These are phyloP conservation scores for Ophion costatus DNA, from an alignment of 2,888 invertebrate species.

Conservation along the genomic window DNA sequence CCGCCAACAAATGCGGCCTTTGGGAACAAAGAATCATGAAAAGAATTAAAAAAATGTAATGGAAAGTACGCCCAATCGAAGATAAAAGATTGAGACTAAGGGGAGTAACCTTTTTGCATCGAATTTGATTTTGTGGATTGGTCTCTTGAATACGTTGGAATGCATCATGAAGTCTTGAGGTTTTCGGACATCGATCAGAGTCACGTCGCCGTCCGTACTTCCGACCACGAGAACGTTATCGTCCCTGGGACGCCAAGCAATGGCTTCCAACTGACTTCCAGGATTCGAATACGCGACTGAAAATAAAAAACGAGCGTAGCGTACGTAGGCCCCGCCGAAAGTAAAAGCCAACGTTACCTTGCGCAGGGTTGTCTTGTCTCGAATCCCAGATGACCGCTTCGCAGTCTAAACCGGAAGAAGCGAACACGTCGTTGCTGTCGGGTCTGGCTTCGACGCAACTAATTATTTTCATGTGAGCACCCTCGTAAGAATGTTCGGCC, in stretches of 20 bases:
- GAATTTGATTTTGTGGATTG: conserved; percentile 82
- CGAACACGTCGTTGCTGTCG: conserved; percentile 84
- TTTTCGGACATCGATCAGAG: conserved; percentile 84
- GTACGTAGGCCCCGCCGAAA: fast-evolving
- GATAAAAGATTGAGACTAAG: neutral
- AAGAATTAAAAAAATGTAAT: neutral
- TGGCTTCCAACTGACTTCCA: conserved; percentile 82
- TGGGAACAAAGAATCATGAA: conserved; percentile 47
- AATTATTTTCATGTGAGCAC: conserved; percentile 82
- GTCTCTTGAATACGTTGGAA: conserved; percentile 77
- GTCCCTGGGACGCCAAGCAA: conserved; percentile 83
- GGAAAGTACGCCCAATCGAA: neutral
- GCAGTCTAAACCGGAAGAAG: conserved; percentile 83
- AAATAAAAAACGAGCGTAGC: neutral
- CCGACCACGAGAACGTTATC: conserved; percentile 84
- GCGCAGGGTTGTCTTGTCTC: conserved; percentile 77
- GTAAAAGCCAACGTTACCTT: conserved; percentile 69
- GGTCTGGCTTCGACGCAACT: conserved; percentile 84
- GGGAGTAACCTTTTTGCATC: conserved; percentile 76
- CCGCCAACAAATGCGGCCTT: conserved; percentile 83
- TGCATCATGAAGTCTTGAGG: conserved; percentile 79
- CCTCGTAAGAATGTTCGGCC: conserved; percentile 78
- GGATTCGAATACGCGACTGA: conserved; percentile 82
- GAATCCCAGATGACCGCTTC: conserved; percentile 80
- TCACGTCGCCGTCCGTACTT: conserved; percentile 84